phyloP scores from a whole-genome alignment of 1,140 invertebrate species.

The Ooceraea biroi region DNA sequence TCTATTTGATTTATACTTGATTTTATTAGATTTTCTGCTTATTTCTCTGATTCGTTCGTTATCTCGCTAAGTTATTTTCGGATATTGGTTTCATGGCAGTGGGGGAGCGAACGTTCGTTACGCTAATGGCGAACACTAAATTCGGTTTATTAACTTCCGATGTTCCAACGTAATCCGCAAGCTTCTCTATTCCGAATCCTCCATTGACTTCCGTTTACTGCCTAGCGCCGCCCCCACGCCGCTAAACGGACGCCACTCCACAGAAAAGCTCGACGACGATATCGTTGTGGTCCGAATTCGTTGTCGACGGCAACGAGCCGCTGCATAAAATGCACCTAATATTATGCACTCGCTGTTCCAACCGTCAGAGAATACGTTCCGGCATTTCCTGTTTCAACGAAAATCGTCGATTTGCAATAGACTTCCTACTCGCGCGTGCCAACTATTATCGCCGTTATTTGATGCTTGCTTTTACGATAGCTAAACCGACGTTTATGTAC shows the following conservation, averaged over 20 bases:
- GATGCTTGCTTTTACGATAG: background rate
- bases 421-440: background rate
- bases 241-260: slow-evolving; percentile 68
- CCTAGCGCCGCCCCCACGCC: slow-evolving; percentile 61
- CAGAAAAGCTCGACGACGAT: slow-evolving; percentile 44
- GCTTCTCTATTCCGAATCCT: slow-evolving; percentile 58
- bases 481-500: background rate
- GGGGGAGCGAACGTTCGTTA: slow-evolving; percentile 31
- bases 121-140: slow-evolving; percentile 68
- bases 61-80: slow-evolving; percentile 19
- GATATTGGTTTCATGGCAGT: slow-evolving; percentile 12
- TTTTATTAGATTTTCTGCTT: slow-evolving; percentile 13
- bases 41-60: background rate
- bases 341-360: slow-evolving; percentile 46
- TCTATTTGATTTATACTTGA: background rate
- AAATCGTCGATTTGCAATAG: background rate
- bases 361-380: slow-evolving; percentile 32
- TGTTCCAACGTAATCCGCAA: slow-evolving; percentile 59
- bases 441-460: background rate
- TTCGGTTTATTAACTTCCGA: slow-evolving; percentile 77
- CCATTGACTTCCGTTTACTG: slow-evolving; percentile 71
- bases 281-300: background rate
- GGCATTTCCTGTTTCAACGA: slow-evolving; percentile 1
- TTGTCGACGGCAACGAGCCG: slow-evolving; percentile 11
- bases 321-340: slow-evolving; percentile 55